These are phyloP conservation scores for Cataglyphis albicans DNA, from an alignment of 2,888 invertebrate genomes.

Conservation along the genomic window DNA sequence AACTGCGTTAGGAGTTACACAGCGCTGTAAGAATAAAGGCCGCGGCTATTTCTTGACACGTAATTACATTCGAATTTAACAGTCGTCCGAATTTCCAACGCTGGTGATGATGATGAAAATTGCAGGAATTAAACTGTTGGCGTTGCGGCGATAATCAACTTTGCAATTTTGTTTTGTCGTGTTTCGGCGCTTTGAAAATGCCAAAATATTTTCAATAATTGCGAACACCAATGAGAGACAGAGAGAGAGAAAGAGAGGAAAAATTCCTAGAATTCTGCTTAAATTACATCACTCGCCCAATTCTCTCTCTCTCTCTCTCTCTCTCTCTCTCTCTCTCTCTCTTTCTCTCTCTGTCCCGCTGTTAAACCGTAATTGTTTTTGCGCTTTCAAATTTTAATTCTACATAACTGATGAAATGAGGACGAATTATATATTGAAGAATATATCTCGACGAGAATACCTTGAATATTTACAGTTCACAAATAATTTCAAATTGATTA, in stretches of 20 bases:
- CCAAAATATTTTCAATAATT: constrained; percentile 31
- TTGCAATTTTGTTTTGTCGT: constrained; percentile 8
- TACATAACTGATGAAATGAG: background rate
- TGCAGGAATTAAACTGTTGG: constrained; percentile 51
- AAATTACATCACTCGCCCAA: background rate
- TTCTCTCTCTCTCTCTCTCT: background rate
- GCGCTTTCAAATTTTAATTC: constrained; percentile 14
- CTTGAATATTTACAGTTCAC: background rate
- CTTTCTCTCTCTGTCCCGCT: background rate
- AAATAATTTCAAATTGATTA: constrained; percentile 4
- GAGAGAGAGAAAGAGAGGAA: background rate
- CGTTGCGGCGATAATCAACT: constrained; percentile 42
- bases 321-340: background rate
- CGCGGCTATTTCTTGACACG: constrained; percentile 46
- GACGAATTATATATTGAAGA: background rate
- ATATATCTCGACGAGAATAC: background rate
- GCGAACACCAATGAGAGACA: background rate
- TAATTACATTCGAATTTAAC: constrained; percentile 62
- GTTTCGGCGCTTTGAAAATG: constrained; percentile 8
- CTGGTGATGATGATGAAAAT: constrained; percentile 42
- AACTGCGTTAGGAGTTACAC: constrained; percentile 64
- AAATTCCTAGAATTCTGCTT: background rate
- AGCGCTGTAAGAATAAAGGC: constrained; percentile 55
- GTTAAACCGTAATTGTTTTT: constrained; percentile 2
- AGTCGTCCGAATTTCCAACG: constrained; percentile 43